Evolutionary conservation across 2,888 invertebrate genomes (phyloP).

Genomic region (Ecliptopera silaceata): DNA sequence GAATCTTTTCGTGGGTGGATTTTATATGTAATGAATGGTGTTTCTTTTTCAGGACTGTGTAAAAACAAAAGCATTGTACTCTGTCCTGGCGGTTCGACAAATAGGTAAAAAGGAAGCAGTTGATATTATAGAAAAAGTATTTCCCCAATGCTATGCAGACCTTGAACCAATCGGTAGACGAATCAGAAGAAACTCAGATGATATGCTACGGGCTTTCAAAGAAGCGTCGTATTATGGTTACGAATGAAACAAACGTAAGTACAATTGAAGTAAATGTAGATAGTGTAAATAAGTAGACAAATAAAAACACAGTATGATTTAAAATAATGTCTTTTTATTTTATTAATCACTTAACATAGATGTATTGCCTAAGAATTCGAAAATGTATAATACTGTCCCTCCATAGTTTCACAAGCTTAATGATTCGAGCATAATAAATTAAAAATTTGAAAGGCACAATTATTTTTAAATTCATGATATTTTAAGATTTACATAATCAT

Average conservation of each 20-base stretch:
- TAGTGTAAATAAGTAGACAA: slow-evolving; percentile 55
- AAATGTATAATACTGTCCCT: slow-evolving; percentile 62
- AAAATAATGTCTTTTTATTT: slow-evolving; percentile 82
- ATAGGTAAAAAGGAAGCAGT: slow-evolving; percentile 88
- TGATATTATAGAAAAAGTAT: slow-evolving; percentile 92
- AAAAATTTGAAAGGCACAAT: slow-evolving; percentile 47
- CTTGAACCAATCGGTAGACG: slow-evolving; percentile 95
- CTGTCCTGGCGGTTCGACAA: slow-evolving; percentile 91
- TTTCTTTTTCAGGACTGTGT: slow-evolving; percentile 89
- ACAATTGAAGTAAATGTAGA: slow-evolving; percentile 16
- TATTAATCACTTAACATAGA: slow-evolving; percentile 59
- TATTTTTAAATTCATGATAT: slow-evolving; percentile 13
- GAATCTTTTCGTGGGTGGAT: too few species aligned
- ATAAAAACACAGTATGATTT: slow-evolving; percentile 55
- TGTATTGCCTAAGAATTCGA: slow-evolving; percentile 62
- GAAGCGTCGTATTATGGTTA: slow-evolving; percentile 93
- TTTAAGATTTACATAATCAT: neutral
- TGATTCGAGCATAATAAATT: slow-evolving; percentile 39
- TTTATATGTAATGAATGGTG: neutral
- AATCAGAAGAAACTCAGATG: slow-evolving; percentile 88
- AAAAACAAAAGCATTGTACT: slow-evolving; percentile 92
- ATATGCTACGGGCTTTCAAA: slow-evolving; percentile 88
- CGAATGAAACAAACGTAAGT: slow-evolving; percentile 57
- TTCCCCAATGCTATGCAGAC: slow-evolving; percentile 95
- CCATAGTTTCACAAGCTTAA: slow-evolving; percentile 44